Evolutionary conservation across 2,113 vertebrate genomes (phyloP), one percentile per base, ranked within the genome.

Genomic region (Petrocephalus zakoni): DNA sequence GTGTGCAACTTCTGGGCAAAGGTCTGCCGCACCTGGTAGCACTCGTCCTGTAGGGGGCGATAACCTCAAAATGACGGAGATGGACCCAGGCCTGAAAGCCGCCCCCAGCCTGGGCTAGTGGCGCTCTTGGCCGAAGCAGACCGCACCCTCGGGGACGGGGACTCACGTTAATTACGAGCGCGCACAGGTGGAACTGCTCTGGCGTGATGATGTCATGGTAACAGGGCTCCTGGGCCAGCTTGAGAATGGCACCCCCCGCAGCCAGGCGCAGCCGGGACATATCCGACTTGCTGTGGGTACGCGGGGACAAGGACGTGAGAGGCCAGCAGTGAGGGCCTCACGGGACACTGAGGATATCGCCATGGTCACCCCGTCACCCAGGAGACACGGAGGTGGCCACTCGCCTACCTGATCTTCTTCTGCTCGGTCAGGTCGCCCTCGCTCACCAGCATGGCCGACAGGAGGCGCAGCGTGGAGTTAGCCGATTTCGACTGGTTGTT

Each of bases 191-290:
- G 93, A 98, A 99, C 93, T 99, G 98, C 93, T 99, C 98, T 88
- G 98, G 98, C 58, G 98, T 99, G 95, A 99, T 99, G 95, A 99
- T 99, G 95, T 99, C 98, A 93, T 99, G 98, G 95, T 99, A 99
- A 94, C 98, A 99, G 82, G 97, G 98, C 91, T 99, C 98, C 94
- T 99, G 98, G 89, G 98, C 97, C 95, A 99, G 95, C 95, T 99
- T 99, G 97, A 99, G 97, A 92, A 99, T 99, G 94, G 98, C 98
- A 92, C 97, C 97, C 89, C 98, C 98, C 91, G 98, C 98, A 90
- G 98, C 97, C 94, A 99, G 95, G 94, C 98, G 96, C 93, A 99
- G 95, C 88, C 98, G 97, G 92, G 98, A 99, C 98, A 99, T 99
- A 95, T 99, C 98, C 8, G 98, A 99, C 94, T 99, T 99, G 94